Conservation (phyloP, 2,113 vertebrate species). For the Pedionomus torquatus region DNA sequence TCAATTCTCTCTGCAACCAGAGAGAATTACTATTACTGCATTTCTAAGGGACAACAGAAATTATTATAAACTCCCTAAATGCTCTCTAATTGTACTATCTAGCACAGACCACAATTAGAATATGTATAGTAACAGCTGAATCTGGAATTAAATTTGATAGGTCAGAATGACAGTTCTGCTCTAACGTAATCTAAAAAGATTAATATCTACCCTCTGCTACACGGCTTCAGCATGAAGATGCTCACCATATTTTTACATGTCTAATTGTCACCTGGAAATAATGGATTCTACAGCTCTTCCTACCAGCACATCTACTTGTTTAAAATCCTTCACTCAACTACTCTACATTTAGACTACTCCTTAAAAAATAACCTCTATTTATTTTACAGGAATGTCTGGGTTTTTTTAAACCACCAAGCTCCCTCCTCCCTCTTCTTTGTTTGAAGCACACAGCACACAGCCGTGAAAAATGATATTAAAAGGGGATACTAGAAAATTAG, state of each 20-base stretch:
- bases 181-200: conserved; percentile 9
- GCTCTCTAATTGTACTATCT: neutral
- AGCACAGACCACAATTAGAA: neutral
- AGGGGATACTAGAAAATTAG: conserved; percentile 32
- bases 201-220: neutral
- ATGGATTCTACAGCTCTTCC: conserved; percentile 63
- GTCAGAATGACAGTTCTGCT: neutral
- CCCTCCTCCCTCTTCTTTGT: conserved; percentile 76
- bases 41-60: neutral
- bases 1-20: neutral
- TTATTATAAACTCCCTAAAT: neutral
- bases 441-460: conserved; percentile 64
- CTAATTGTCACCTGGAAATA: conserved; percentile 68
- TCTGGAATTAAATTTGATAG: neutral
- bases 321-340: conserved; percentile 12
- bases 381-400: conserved; percentile 17
- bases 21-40: too few species aligned
- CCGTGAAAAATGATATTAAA: conserved; percentile 44
- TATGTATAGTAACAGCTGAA: neutral
- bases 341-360: neutral
- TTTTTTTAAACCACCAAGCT: conserved; percentile 26
- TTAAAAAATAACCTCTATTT: conserved; percentile 5
- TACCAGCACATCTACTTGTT: conserved; percentile 14
- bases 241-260: conserved; percentile 40
- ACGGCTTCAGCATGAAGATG: conserved; percentile 18